These are phyloP conservation scores for Mobula hypostoma DNA, from an alignment of 2,113 vertebrate species.

Conservation along the genomic window DNA sequence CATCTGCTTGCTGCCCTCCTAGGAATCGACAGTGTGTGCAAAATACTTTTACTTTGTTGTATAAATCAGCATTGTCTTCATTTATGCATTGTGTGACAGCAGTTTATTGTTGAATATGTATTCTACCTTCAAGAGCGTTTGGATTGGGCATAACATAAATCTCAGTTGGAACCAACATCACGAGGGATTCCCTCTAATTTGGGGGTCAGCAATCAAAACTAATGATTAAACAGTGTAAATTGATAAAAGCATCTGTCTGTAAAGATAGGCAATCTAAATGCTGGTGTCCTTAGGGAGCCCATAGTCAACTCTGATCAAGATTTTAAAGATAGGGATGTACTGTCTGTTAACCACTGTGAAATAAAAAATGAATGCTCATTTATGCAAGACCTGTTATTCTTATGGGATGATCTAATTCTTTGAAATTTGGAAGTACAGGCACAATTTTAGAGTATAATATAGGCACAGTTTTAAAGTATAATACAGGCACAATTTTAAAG, in stretches of 20 bases:
- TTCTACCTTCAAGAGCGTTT: not conserved
- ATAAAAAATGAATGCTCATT: not conserved
- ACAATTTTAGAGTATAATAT: not conserved
- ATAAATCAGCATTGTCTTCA: not conserved
- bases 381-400: too few relatives aligned
- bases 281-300: not conserved
- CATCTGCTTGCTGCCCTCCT: not conserved
- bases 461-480: not conserved
- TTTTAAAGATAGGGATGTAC: not conserved
- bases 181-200: not conserved
- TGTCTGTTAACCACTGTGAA: not conserved
- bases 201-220: not conserved
- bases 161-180: not conserved
- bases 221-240: slow-evolving; percentile 10
- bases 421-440: too few relatives aligned
- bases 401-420: too few relatives aligned
- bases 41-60: not conserved
- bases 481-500: not conserved
- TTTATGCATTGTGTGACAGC: not conserved
- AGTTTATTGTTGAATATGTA: not conserved
- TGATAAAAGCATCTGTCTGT: not conserved
- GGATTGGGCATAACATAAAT: not conserved
- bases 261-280: not conserved
- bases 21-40: not conserved
- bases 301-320: not conserved